Base-by-base conservation (phyloP, 1,140 invertebrate genomes). In the Orius insidiosus region DNA sequence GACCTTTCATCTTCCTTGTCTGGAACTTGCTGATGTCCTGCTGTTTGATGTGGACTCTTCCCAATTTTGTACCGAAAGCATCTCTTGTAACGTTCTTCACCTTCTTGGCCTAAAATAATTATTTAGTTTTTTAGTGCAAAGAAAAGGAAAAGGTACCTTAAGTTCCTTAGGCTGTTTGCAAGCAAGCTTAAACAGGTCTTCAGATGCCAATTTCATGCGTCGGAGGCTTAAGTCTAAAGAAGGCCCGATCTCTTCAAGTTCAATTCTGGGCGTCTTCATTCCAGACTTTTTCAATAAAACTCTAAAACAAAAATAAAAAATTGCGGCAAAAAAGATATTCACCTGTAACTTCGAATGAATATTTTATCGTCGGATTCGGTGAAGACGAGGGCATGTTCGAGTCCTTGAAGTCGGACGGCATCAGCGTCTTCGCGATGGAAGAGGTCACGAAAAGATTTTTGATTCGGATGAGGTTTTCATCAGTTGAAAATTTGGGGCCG, bases 241-340 rank as follows among this genome's bases (percentile, higher is more conserved):
- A 37, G 95, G 95, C 30, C 92, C 92, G 55, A 95, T 90, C 71
- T 96, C 90, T 60, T 83, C 77, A 11, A 98, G 64, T 68, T 98
- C 93, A 50, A 95, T 76, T 52, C 84, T 71, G 5, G 94, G 93
- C 49, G 75, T 82, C 58, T 74, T 75, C 46, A 74, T 74, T 0
- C 89, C 87, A 51, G 89, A 93, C 62, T 97, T 98, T 60, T 95
- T 95, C 7, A 97, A 57, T 38, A 74, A 50, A 45, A 92, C 75
- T 65, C 85, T 92, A 51, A 10, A 59, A 55, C 49, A 52, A 45
- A 45, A 52, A 45, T 43, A 45, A 16, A 15, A 16, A 33, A 48
- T 37, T 30, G n/a, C n/a, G n/a, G n/a, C n/a, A n/a, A n/a, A n/a
- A n/a, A n/a, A n/a, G n/a, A n/a, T n/a, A n/a, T n/a, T n/a, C n/a